Evolutionary conservation across 2,888 invertebrate genomes (phyloP).

Genomic region (Achlya flavicornis): DNA sequence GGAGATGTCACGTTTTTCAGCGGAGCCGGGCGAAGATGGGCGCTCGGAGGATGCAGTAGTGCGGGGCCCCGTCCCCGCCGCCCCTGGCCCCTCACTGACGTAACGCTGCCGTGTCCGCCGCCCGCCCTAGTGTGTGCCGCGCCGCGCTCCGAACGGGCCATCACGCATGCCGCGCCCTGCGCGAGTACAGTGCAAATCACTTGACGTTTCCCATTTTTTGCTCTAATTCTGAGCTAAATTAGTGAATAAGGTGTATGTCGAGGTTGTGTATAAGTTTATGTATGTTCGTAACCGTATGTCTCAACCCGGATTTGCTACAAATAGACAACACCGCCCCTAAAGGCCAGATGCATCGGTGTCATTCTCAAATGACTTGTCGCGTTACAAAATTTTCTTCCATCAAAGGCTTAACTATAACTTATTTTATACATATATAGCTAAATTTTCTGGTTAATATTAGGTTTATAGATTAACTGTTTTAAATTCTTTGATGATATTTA

Average conservation of each 20-base stretch:
- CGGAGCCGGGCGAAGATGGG: slow-evolving; percentile 70
- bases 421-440: slow-evolving; percentile 18
- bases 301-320: slow-evolving; percentile 38
- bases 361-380: slow-evolving; percentile 69
- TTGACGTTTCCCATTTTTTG: slow-evolving; percentile 75
- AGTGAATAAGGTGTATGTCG: slow-evolving; percentile 73
- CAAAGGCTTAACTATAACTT: slow-evolving; percentile 28
- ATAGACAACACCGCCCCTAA: slow-evolving; percentile 65
- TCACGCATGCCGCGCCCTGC: slow-evolving; percentile 69
- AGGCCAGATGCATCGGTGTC: slow-evolving; percentile 74
- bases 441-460: neutral
- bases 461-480: neutral
- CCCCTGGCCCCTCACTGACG: slow-evolving; percentile 75
- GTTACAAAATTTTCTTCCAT: slow-evolving; percentile 64
- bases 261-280: slow-evolving; percentile 60
- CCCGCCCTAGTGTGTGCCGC: slow-evolving; percentile 82
- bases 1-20: slow-evolving; percentile 76
- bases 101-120: slow-evolving; percentile 78
- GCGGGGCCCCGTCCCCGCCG: slow-evolving; percentile 55
- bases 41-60: slow-evolving; percentile 78
- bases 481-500: neutral
- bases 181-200: slow-evolving; percentile 73
- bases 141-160: slow-evolving; percentile 76
- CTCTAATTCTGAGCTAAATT: slow-evolving; percentile 65
- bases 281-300: slow-evolving; percentile 37